phyloP scores from a whole-genome alignment of 2,888 invertebrate species.

The Lochmaea capreae region DNA sequence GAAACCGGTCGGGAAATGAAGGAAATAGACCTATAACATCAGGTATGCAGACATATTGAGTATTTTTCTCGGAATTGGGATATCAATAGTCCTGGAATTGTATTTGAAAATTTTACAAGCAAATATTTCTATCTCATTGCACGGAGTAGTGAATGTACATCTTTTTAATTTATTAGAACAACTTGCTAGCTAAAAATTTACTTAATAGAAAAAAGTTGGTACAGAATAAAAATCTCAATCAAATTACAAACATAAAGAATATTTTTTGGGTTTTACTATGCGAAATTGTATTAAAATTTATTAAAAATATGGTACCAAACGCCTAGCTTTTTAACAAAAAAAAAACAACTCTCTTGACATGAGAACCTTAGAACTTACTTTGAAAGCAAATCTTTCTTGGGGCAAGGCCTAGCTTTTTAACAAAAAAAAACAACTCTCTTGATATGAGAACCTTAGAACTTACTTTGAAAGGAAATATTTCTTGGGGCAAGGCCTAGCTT shows the following conservation, averaged over 20 bases:
- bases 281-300: too few relatives aligned
- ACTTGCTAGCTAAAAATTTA: not conserved
- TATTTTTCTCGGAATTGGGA: slow-evolving; percentile 39
- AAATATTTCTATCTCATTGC: not conserved
- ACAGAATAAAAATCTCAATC: not conserved
- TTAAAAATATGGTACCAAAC: too few relatives aligned
- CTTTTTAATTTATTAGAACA: not conserved
- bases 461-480: too few relatives aligned
- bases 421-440: too few relatives aligned
- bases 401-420: too few relatives aligned
- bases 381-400: too few relatives aligned
- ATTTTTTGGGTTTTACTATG: too few relatives aligned
- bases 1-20: slow-evolving; percentile 35
- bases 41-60: slow-evolving; percentile 51
- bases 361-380: too few relatives aligned
- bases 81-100: slow-evolving; percentile 27
- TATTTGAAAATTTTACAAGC: slow-evolving; percentile 1
- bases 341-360: too few relatives aligned
- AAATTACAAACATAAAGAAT: not conserved
- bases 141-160: not conserved
- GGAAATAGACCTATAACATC: slow-evolving; percentile 43
- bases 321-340: too few relatives aligned
- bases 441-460: too few relatives aligned
- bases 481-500: too few relatives aligned
- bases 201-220: not conserved